phyloP scores from a whole-genome alignment of 2,797 vertebrate genomes.

The Acanthopagrus latus region DNA sequence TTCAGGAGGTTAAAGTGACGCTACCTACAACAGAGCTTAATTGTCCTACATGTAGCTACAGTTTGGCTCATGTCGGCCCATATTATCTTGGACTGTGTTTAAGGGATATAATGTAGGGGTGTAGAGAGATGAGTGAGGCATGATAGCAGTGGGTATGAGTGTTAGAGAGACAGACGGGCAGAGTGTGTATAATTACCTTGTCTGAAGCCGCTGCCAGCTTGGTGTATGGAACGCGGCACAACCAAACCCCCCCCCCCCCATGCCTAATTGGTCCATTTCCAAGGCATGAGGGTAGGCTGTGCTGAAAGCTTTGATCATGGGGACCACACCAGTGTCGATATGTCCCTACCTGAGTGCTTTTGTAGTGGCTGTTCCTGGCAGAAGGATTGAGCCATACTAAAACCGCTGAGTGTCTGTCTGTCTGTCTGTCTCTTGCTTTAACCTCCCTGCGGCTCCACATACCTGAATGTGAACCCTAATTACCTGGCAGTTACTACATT shows the following conservation, averaged over 20 bases:
- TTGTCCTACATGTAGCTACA: slow-evolving; percentile 68
- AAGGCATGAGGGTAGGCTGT: slow-evolving; percentile 75
- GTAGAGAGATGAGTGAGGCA: slow-evolving; percentile 76
- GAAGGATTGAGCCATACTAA: slow-evolving; percentile 69
- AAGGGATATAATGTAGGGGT: slow-evolving; percentile 74
- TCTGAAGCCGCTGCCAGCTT: slow-evolving; percentile 77
- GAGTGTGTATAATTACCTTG: slow-evolving; percentile 81
- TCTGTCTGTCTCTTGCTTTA: slow-evolving; percentile 48
- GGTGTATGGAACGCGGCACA: slow-evolving; percentile 62
- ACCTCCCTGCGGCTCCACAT: slow-evolving; percentile 75
- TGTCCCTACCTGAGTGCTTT: slow-evolving; percentile 79
- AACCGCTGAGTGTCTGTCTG: slow-evolving; percentile 67
- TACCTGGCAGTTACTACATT: slow-evolving; percentile 76
- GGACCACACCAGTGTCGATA: slow-evolving; percentile 77
- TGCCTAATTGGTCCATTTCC: slow-evolving; percentile 81
- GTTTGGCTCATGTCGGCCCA: slow-evolving; percentile 64
- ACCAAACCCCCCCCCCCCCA: slow-evolving; percentile 47
- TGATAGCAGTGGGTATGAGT: slow-evolving; percentile 68
- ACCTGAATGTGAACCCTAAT: slow-evolving; percentile 79
- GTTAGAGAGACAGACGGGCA: slow-evolving; percentile 68
- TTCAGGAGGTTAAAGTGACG: slow-evolving; percentile 25
- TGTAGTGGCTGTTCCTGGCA: slow-evolving; percentile 74
- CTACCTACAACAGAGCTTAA: slow-evolving; percentile 45
- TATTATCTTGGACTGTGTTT: slow-evolving; percentile 69
- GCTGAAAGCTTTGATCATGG: slow-evolving; percentile 81